Percentiles rank a stretch among this genome's conserved stretches.
phyloP scores from a whole-genome alignment of 2,888 invertebrate genomes.

The Dolichopus griseipennis region DNA sequence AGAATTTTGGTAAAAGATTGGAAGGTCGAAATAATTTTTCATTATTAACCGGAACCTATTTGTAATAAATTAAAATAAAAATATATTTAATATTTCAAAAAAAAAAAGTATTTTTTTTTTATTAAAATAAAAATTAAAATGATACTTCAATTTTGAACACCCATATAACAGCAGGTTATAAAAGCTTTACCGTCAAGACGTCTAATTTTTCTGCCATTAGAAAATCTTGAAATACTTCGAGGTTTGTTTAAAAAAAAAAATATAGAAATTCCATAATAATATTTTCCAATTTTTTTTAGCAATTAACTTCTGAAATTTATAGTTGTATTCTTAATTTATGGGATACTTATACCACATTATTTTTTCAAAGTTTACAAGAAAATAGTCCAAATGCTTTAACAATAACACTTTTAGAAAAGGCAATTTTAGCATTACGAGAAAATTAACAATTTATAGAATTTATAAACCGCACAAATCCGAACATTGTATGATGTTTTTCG shows the following conservation, averaged over 20 bases:
- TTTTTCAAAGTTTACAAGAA: slow-evolving; percentile 56
- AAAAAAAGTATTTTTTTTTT: too few relatives aligned
- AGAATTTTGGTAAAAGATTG: too few relatives aligned
- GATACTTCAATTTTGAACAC: too few relatives aligned
- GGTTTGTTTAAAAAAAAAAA: slow-evolving; percentile 35
- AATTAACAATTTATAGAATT: slow-evolving; percentile 74
- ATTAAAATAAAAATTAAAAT: too few relatives aligned
- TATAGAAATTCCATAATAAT: background rate
- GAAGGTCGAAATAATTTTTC: too few relatives aligned
- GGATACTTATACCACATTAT: slow-evolving; percentile 64
- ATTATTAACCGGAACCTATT: too few relatives aligned
- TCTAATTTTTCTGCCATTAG: slow-evolving; percentile 67
- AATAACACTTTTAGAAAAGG: slow-evolving; percentile 65
- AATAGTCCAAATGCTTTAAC: slow-evolving; percentile 52
- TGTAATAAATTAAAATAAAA: too few relatives aligned
- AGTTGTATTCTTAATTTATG: slow-evolving; percentile 67
- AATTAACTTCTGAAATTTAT: slow-evolving; percentile 66
- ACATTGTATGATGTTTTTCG: slow-evolving; percentile 68
- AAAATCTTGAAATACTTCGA: slow-evolving; percentile 69
- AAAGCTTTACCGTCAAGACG: slow-evolving; percentile 82
- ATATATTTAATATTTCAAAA: too few relatives aligned
- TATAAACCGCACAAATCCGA: slow-evolving; percentile 65
- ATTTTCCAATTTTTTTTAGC: slow-evolving; percentile 52
- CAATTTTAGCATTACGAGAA: slow-evolving; percentile 71
- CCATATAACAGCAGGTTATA: slow-evolving; percentile 80